These are phyloP conservation scores for Ecdyonurus torrentis DNA, from an alignment of 2,888 invertebrate genomes.

Conservation along the genomic window DNA sequence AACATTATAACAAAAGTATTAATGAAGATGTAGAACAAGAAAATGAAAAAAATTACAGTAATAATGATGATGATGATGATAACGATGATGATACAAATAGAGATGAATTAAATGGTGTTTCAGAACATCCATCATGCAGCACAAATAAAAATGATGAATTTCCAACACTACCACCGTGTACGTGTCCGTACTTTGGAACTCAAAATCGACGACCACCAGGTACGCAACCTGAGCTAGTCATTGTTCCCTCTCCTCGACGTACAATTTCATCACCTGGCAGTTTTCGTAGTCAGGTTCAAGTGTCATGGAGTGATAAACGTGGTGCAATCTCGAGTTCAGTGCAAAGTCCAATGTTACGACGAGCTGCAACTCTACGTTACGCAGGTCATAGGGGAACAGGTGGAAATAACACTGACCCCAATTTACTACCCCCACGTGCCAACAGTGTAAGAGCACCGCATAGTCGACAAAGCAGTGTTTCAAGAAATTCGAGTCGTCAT, in stretches of 20 bases:
- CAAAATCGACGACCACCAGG: neutral
- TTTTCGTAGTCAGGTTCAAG: neutral
- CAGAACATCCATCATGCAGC: neutral
- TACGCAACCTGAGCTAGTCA: constrained; percentile 13
- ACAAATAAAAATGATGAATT: constrained; percentile 1
- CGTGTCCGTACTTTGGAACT: constrained; percentile 60
- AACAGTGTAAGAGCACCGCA: neutral
- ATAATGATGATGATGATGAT: neutral
- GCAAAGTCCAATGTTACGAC: constrained; percentile 26
- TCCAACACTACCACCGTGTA: constrained; percentile 56
- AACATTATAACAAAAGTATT: neutral
- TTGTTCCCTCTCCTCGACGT: constrained; percentile 15
- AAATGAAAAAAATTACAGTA: neutral
- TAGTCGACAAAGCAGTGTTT: constrained; percentile 1
- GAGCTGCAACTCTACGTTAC: constrained; percentile 43
- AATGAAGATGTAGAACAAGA: neutral
- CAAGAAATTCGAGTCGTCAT: constrained; percentile 31
- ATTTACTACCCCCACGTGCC: neutral
- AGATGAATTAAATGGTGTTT: neutral
- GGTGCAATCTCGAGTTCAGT: constrained; percentile 9
- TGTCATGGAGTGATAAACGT: neutral
- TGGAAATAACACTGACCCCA: neutral
- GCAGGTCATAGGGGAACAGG: constrained; percentile 14
- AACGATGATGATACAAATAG: neutral
- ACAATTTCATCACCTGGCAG: neutral